Evolutionary conservation across 2,113 vertebrate species (phyloP), one percentile per base, ranked within the genome.

Genomic region (Coracopsis vasa): DNA sequence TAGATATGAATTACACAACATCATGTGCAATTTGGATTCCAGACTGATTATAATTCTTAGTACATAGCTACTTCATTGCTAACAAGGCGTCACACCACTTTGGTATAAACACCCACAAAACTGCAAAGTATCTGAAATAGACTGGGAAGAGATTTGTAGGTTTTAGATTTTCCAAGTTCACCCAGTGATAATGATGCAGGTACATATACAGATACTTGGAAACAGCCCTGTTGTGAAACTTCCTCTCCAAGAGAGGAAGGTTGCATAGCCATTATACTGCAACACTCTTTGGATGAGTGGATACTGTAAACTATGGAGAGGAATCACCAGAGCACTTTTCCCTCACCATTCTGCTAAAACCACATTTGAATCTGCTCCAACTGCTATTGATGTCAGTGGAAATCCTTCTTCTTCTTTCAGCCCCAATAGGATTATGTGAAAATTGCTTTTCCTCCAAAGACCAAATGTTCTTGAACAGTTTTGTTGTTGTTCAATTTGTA

Each of bases 401-500:
- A 96, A 86, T 66, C 75, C 64, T 65, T 72, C 58, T 31, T 86
- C 62, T 60, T 78, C 67, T 79, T 86, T 91, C 77, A 87, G 65
- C n/a, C 35, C 27, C 47, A 72, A 79, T 1, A 1, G 50, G 54
- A 73, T 80, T 86, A 56, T 29, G 51, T 67, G 41, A 94, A 77
- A 90, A 90, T 27, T 37, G 12, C 6, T 58, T 92, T 78, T 80
- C 51, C 58, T 70, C 29, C 51, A 61, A 89, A 88, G 72, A 80
- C 35, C 54, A 80, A 92, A 92, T 79, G 56, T 58, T 92, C 88
- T 78, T 77, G 66, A 93, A 71, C 42, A 69, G 56, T 58, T 51
- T 74, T 90, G 23, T 33, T 87, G 67, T 31, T 95, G 56, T 62
- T 94, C 54, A 67, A 33, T 95, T 95, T 91, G 10, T 92, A 90